Evolutionary conservation across 2,888 invertebrate species (phyloP).

Genomic region (Papilio protenor): DNA sequence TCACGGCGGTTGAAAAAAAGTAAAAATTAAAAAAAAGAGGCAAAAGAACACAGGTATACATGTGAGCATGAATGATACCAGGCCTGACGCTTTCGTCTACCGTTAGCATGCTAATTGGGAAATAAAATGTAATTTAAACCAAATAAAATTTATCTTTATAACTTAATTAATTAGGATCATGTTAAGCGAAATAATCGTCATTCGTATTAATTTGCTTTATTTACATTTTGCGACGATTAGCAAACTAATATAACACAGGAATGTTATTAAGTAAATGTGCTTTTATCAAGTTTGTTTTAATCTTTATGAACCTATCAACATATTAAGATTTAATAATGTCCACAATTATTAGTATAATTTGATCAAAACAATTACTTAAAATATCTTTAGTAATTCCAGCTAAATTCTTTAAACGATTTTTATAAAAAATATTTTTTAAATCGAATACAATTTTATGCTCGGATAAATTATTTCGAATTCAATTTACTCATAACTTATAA

Average conservation of each 20-base stretch:
- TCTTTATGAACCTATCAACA: background rate
- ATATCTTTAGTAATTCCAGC: background rate
- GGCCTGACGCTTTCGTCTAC: slow-evolving; percentile 51
- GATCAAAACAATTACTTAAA: background rate
- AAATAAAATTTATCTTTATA: slow-evolving; percentile 42
- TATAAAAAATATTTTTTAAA: background rate
- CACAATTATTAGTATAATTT: background rate
- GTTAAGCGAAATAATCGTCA: slow-evolving; percentile 20
- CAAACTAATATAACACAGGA: background rate
- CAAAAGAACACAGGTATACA: slow-evolving; percentile 55
- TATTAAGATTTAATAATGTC: background rate
- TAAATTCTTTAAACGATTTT: background rate
- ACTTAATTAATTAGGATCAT: slow-evolving; percentile 38
- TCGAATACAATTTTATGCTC: background rate
- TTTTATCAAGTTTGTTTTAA: background rate
- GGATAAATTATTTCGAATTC: background rate
- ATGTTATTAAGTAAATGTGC: background rate
- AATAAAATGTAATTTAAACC: slow-evolving; percentile 41
- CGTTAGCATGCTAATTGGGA: slow-evolving; percentile 46
- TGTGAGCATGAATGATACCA: slow-evolving; percentile 59
- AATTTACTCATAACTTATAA: background rate
- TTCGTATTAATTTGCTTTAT: slow-evolving; percentile 29
- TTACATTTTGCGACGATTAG: slow-evolving; percentile 21
- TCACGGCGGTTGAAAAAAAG: slow-evolving; percentile 46
- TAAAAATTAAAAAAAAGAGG: slow-evolving; percentile 50